A percentile compares a stretch with the other conserved stretches of the same genome.
phyloP scores from a whole-genome alignment of 2,113 vertebrate species.

The Rhinopomastus cyanomelas region DNA sequence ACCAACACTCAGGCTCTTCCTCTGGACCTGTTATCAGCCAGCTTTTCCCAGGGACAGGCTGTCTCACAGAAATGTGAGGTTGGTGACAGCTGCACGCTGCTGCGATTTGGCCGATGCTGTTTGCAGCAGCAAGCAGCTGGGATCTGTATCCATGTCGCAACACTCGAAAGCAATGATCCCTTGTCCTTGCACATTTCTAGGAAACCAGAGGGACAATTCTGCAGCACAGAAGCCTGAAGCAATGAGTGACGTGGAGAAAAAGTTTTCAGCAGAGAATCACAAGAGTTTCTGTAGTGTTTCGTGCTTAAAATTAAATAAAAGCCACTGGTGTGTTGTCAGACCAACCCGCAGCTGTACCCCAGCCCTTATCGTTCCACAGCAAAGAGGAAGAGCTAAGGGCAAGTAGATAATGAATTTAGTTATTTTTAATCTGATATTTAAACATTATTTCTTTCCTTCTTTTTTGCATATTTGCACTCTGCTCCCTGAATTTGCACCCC shows the following conservation, averaged over 20 bases:
- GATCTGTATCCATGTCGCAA: rapidly evolving
- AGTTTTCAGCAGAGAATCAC: neutral
- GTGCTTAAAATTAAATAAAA: neutral
- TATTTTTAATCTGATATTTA: neutral
- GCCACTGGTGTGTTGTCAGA: neutral
- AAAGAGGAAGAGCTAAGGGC: neutral
- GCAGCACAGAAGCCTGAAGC: neutral
- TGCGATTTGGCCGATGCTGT: neutral
- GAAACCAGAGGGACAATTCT: neutral
- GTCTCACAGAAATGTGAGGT: neutral
- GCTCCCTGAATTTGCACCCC: neutral
- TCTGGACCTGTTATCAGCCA: neutral
- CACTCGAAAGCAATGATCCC: neutral
- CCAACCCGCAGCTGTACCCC: neutral
- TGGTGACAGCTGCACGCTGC: neutral
- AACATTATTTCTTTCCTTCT: neutral
- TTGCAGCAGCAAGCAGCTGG: neutral
- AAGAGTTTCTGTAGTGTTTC: neutral
- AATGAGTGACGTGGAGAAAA: neutral
- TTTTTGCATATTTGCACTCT: neutral
- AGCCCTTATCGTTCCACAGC: neutral
- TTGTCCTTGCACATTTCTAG: neutral
- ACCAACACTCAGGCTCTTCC: neutral
- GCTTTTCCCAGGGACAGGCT: neutral
- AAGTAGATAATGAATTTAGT: neutral